Evolutionary conservation across 2,888 invertebrate genomes (phyloP).

Genomic region (Linnaemya tessellans): DNA sequence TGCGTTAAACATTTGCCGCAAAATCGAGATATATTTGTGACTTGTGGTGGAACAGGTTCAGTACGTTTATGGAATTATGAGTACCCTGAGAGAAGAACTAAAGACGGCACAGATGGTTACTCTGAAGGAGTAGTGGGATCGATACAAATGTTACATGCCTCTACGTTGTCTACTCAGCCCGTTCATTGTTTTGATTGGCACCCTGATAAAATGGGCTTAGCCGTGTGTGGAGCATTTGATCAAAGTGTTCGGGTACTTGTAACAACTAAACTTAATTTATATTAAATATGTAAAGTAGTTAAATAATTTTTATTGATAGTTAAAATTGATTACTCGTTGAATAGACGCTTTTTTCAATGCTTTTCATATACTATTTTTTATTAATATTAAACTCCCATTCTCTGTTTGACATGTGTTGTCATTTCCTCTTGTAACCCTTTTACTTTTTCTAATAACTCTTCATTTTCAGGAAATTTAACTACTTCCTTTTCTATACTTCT

Average conservation of each 20-base stretch:
- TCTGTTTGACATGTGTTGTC: conserved; percentile 75
- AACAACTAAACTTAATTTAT: conserved; percentile 93
- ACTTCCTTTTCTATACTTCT: conserved; percentile 83
- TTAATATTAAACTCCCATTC: conserved; percentile 74
- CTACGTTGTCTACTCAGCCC: conserved; percentile 93
- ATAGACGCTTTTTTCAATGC: neutral
- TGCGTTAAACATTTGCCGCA: conserved; percentile 94
- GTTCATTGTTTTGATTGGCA: conserved; percentile 96
- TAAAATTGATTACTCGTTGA: neutral
- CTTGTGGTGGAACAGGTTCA: conserved; percentile 95
- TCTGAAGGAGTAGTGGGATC: conserved; percentile 91
- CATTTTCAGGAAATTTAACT: conserved; percentile 84
- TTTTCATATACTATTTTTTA: conserved; percentile 12
- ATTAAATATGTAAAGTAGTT: conserved; percentile 41
- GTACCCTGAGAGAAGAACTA: conserved; percentile 91
- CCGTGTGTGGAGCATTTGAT: conserved; percentile 95
- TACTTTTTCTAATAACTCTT: conserved; percentile 82
- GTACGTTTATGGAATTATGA: conserved; percentile 97
- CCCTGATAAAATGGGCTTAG: conserved; percentile 93
- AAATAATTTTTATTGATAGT: neutral
- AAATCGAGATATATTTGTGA: conserved; percentile 95
- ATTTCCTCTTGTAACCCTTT: conserved; percentile 78
- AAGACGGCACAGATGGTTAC: conserved; percentile 88
- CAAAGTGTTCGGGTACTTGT: conserved; percentile 94
- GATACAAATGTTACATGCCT: conserved; percentile 90